phyloP scores from a whole-genome alignment of 2,888 invertebrate species.

The Drosophila flavopinicola region DNA sequence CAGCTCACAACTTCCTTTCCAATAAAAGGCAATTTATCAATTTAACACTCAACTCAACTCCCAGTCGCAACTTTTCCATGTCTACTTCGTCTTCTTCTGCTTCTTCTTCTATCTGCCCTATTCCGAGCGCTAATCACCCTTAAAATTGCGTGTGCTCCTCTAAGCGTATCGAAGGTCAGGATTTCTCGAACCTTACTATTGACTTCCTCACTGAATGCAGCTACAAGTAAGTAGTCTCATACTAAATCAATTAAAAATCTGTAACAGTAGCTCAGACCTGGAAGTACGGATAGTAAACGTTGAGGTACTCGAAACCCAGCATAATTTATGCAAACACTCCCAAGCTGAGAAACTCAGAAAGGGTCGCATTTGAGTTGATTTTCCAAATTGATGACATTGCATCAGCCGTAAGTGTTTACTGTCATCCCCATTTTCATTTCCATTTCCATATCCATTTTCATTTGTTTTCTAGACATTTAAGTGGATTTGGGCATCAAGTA shows the following conservation, averaged over 20 bases:
- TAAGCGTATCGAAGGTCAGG: conserved; percentile 66
- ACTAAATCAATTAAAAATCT: conserved; percentile 65
- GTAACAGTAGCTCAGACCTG: conserved; percentile 20
- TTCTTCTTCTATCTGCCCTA: conserved; percentile 3
- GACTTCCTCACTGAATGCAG: neutral
- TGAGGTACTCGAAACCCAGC: conserved; percentile 15
- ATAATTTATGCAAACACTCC: conserved; percentile 54
- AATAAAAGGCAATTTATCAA: conserved; percentile 76
- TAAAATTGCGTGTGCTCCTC: conserved; percentile 70
- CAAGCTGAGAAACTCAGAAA: conserved; percentile 4
- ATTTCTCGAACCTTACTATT: conserved; percentile 14
- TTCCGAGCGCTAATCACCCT: conserved; percentile 71
- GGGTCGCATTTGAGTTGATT: conserved; percentile 60
- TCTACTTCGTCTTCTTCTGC: conserved; percentile 1
- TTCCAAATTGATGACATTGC: conserved; percentile 71
- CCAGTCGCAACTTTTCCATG: conserved; percentile 34
- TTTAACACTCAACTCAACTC: conserved; percentile 73
- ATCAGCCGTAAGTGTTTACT: conserved; percentile 64
- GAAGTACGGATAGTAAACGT: neutral
- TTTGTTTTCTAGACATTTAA: conserved; percentile 23
- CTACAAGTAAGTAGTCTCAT: conserved; percentile 3
- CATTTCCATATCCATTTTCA: conserved; percentile 10
- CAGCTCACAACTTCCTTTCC: conserved; percentile 72
- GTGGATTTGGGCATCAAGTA: conserved; percentile 54
- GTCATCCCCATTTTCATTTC: conserved; percentile 19